Conservation (phyloP, 2,113 vertebrate species). For the Ctenodactylus gundi region DNA sequence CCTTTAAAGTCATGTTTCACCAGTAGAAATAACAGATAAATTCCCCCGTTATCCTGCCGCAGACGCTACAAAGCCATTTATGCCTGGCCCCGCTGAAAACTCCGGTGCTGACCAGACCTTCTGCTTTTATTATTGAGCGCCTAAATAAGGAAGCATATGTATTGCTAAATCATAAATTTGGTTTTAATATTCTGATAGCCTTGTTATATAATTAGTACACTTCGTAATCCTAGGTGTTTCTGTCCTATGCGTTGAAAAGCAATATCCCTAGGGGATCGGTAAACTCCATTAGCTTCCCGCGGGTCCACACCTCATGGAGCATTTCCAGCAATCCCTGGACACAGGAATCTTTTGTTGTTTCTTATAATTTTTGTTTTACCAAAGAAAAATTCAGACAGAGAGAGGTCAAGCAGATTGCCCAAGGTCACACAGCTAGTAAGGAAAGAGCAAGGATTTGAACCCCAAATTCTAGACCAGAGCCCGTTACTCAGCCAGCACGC, state of each 20-base stretch:
- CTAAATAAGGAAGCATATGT: constrained; percentile 56
- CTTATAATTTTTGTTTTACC: neutral
- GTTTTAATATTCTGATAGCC: constrained; percentile 64
- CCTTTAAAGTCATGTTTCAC: neutral
- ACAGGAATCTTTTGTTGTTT: neutral
- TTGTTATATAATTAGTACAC: constrained; percentile 51
- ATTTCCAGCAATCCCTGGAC: constrained; percentile 15
- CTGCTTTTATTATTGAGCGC: constrained; percentile 46
- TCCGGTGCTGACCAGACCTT: neutral
- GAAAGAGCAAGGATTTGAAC: neutral
- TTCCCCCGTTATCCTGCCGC: neutral
- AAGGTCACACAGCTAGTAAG: neutral
- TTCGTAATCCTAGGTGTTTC: constrained; percentile 43
- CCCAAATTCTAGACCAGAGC: neutral
- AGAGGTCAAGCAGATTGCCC: neutral
- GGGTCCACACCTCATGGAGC: constrained; percentile 39
- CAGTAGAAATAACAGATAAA: neutral
- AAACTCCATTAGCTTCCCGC: neutral
- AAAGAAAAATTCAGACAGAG: neutral
- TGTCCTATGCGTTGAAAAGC: neutral
- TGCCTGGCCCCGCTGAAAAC: neutral
- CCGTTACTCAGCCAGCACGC: neutral
- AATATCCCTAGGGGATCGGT: neutral
- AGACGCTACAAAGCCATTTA: neutral
- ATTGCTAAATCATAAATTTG: constrained; percentile 23